A percentile compares a stretch with the other conserved stretches of the same genome.
Conservation (phyloP, 2,113 vertebrate genomes). For the Pygoscelis adeliae region DNA sequence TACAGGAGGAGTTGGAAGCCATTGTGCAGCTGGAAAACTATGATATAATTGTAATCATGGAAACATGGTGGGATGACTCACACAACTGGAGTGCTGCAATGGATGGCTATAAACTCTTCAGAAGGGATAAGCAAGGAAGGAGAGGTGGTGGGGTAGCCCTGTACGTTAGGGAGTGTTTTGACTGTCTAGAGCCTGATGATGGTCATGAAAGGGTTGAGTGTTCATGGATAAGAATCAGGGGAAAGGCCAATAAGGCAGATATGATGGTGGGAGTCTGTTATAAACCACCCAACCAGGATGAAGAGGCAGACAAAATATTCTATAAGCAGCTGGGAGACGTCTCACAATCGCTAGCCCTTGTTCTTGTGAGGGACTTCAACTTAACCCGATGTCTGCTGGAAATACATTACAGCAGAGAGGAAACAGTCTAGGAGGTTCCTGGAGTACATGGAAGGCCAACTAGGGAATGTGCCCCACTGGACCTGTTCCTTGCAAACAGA, state of each 20-base stretch:
- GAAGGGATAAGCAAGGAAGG: too few relatives aligned
- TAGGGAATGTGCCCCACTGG: background rate
- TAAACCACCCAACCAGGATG: background rate
- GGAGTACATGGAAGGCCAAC: background rate
- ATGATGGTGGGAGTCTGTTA: background rate
- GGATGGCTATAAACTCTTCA: too few relatives aligned
- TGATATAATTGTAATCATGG: background rate
- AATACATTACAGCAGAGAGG: background rate
- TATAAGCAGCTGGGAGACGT: background rate
- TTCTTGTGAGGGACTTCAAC: background rate
- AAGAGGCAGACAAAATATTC: background rate
- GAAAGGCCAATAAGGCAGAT: background rate
- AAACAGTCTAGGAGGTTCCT: background rate
- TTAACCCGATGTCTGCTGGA: background rate
- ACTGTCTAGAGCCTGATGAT: background rate
- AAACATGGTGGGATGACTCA: too few relatives aligned
- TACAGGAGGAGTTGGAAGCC: background rate
- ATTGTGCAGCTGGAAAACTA: background rate
- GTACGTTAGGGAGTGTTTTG: background rate
- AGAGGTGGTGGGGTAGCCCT: too few relatives aligned
- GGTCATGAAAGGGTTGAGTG: background rate
- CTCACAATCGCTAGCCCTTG: background rate
- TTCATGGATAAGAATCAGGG: background rate
- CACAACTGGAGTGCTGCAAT: too few relatives aligned
- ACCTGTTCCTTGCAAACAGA: background rate